A percentile compares a stretch with the other conserved stretches of the same genome.
Conservation (phyloP, 2,888 invertebrate species). For the Carpatolechia fugitivella region DNA sequence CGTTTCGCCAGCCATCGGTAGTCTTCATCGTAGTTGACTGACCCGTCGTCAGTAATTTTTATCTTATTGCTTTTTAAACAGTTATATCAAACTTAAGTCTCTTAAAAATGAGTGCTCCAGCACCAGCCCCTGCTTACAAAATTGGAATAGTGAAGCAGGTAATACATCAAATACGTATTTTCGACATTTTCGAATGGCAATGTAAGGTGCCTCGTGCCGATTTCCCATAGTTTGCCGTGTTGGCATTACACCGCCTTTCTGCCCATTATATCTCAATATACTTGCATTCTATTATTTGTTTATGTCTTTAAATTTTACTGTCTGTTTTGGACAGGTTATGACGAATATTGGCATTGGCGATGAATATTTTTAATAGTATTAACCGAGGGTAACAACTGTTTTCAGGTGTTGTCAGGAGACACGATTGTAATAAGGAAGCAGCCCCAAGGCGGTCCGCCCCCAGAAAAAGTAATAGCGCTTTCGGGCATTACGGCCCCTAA, state of each 20-base stretch:
- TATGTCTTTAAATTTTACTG: neutral
- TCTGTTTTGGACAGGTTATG: neutral
- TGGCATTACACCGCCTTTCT: slow-evolving; percentile 52
- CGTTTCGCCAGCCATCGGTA: slow-evolving; percentile 54
- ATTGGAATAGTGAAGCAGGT: slow-evolving; percentile 73
- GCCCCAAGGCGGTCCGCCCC: slow-evolving; percentile 92
- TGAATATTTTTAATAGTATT: no score
- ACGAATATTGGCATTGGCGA: no score
- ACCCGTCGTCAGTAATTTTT: slow-evolving; percentile 56
- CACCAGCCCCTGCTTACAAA: slow-evolving; percentile 61
- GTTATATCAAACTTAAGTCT: slow-evolving; percentile 38
- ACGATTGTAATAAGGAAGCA: slow-evolving; percentile 93
- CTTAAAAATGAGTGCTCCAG: slow-evolving; percentile 67
- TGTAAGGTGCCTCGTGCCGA: slow-evolving; percentile 59
- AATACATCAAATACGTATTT: slow-evolving; percentile 45
- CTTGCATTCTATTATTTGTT: neutral
- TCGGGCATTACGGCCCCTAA: slow-evolving; percentile 96
- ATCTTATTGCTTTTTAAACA: slow-evolving; percentile 42
- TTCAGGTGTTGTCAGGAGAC: slow-evolving; percentile 96
- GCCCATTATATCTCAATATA: slow-evolving; percentile 7
- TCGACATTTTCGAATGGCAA: slow-evolving; percentile 28
- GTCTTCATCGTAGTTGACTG: slow-evolving; percentile 27
- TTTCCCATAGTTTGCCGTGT: slow-evolving; percentile 60
- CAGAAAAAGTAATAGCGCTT: slow-evolving; percentile 94
- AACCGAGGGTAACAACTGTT: no score